Evolutionary conservation across 2,888 invertebrate species (phyloP), one percentile per base, ranked within the genome.

Genomic region (Drosophila recens): DNA sequence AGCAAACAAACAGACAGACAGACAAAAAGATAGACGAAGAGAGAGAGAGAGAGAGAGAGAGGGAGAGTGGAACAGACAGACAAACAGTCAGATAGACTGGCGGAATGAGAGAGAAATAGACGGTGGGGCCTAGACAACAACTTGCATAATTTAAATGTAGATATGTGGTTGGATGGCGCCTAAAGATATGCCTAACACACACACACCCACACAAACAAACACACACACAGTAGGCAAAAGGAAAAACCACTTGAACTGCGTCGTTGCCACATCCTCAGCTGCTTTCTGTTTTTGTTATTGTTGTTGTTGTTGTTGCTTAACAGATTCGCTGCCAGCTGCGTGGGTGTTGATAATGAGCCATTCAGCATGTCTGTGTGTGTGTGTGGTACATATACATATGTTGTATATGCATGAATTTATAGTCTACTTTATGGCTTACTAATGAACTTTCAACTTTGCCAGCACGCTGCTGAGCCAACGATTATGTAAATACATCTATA

Each of bases 81-180:
- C 63, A 61, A 46, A 68, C 65, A 67, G 62, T 42, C 46, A 65
- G 52, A 65, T 69, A 64, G 61, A 34, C 61, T 33, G 52, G 30
- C 74, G 58, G 56, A 64, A 63, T 61, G 61, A 58, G 67, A 71
- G 75, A 64, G 45, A 64, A 46, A 72, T 64, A 79, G 78, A 67
- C 63, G 57, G 54, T 67, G 56, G 52, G 58, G 66, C 79, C 71
- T 75, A 78, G 79, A 80, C 81, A 80, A 75, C 80, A 82, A 89
- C 86, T 87, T 86, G 89, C 89, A 89, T 86, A 86, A 86, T 86
- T 86, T 86, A 86, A 86, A 86, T 87, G 86, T 86, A 78, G 82
- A 89, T 89, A 82, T 87, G 89, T 80, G 89, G 87, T 85, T 78
- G 75, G 82, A 87, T 89, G 89, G 82, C 87, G 85, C 82, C 89